Evolutionary conservation across 2,113 vertebrate species (phyloP).

Genomic region (Ammodytes dubius): DNA sequence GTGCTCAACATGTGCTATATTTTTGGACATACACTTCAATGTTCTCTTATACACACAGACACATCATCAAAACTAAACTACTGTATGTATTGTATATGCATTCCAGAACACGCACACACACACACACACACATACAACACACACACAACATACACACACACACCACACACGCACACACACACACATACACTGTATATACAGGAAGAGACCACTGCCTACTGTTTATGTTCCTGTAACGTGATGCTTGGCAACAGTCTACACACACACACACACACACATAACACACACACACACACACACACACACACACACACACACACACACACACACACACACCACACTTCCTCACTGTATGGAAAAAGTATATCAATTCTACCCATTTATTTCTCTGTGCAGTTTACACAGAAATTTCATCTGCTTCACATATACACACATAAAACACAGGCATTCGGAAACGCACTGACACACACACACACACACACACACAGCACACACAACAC

Average conservation of each 20-base stretch:
- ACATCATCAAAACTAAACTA: conserved; percentile 26
- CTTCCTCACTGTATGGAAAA: conserved; percentile 58
- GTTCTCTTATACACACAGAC: conserved; percentile 14
- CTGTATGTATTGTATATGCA: neutral
- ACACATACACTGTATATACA: conserved; percentile 67
- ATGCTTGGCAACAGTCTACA: conserved; percentile 63
- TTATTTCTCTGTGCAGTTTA: conserved; percentile 51
- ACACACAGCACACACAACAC: neutral
- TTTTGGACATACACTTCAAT: neutral
- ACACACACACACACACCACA: conserved; percentile 31
- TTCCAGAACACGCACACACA: conserved; percentile 39
- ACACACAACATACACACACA: conserved; percentile 32
- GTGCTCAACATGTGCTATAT: neutral
- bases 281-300: too few relatives aligned
- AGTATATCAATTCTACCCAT: conserved; percentile 66
- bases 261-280: conserved; percentile 30
- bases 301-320: conserved; percentile 9
- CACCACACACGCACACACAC: conserved; percentile 15
- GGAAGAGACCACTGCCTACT: conserved; percentile 68
- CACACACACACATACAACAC: conserved; percentile 19
- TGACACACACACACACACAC: neutral
- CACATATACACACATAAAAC: conserved; percentile 24
- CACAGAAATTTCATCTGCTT: conserved; percentile 59
- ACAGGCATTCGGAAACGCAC: neutral
- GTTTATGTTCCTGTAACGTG: conserved; percentile 79